Conservation (phyloP, 2,888 invertebrate species). For the Polyploca ridens region DNA sequence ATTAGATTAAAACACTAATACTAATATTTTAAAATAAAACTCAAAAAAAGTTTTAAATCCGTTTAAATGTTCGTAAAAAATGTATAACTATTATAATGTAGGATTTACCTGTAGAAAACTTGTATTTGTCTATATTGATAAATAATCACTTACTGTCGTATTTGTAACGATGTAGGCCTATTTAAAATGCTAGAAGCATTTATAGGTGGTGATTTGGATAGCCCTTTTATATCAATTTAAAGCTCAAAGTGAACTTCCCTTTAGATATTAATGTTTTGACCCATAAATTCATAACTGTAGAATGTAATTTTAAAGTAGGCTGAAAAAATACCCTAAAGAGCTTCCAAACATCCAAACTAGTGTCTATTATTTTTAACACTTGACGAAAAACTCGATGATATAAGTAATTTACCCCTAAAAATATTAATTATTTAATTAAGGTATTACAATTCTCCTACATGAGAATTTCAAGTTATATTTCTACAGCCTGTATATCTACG, state of each 20-base stretch:
- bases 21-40: background rate
- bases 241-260: conserved; percentile 26
- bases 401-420: too few species aligned
- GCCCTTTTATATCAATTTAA: conserved; percentile 3
- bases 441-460: background rate
- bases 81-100: background rate
- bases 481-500: conserved; percentile 2
- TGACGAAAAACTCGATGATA: background rate
- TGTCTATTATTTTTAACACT: background rate
- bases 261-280: conserved; percentile 18
- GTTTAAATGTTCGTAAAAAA: background rate
- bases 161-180: background rate
- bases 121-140: background rate
- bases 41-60: background rate
- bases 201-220: background rate
- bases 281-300: background rate
- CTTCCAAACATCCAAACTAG: background rate
- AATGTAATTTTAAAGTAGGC: background rate
- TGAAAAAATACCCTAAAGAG: background rate
- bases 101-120: background rate
- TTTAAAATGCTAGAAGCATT: background rate
- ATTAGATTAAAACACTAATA: background rate
- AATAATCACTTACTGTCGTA: background rate
- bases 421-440: too few species aligned
- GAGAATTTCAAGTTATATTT: background rate